Percentiles rank a stretch among this genome's conserved stretches.
Evolutionary conservation across 2,797 vertebrate species (phyloP).

Genomic region (Lophius americanus): DNA sequence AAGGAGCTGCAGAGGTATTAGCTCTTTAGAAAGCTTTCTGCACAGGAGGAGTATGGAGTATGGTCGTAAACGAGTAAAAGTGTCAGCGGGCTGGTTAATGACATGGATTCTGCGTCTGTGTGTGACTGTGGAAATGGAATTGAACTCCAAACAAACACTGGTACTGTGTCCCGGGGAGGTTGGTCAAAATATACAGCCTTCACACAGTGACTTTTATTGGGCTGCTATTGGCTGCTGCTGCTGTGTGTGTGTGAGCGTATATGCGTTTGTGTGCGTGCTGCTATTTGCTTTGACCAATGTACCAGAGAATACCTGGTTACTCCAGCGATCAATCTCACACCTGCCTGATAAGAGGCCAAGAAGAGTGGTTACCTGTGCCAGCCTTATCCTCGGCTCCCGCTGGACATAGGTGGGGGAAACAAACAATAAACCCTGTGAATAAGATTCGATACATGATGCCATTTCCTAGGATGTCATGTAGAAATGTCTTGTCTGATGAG

Average conservation of each 20-base stretch:
- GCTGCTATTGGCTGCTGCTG: constrained; percentile 47
- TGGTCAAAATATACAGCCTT: constrained; percentile 50
- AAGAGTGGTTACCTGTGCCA: constrained; percentile 45
- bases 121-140: constrained; percentile 54
- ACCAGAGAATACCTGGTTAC: constrained; percentile 46
- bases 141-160: constrained; percentile 66
- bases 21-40: constrained; percentile 31
- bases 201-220: constrained; percentile 68
- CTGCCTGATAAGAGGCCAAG: constrained; percentile 58
- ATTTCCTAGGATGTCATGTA: not conserved
- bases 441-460: not conserved
- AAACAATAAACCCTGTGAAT: not conserved
- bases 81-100: constrained; percentile 68
- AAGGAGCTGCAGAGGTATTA: constrained; percentile 30
- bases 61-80: constrained; percentile 72
- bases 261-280: constrained; percentile 23
- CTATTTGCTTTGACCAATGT: constrained; percentile 57
- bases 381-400: constrained; percentile 24
- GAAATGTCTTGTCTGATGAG: not conserved
- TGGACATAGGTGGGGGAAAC: not conserved
- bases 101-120: constrained; percentile 32
- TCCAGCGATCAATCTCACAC: constrained; percentile 45
- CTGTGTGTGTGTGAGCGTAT: constrained; percentile 27
- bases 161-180: constrained; percentile 25
- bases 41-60: constrained; percentile 61